Conservation (phyloP, 1,140 invertebrate genomes). For the Vanessa tameamea region DNA sequence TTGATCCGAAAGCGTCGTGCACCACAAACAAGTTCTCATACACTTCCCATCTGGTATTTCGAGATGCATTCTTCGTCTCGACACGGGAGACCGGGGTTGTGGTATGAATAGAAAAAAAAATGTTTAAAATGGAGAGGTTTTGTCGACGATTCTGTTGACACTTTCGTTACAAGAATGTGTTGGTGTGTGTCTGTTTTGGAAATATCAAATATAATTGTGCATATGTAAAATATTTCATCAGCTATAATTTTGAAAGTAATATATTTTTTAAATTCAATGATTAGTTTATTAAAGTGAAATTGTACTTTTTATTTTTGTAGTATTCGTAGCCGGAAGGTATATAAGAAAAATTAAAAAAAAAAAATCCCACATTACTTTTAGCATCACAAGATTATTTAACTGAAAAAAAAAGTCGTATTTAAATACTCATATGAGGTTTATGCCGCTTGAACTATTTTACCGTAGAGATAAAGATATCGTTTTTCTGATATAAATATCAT, state of each 20-base stretch:
- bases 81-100: constrained; percentile 49
- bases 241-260: too few relatives aligned
- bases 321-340: too few relatives aligned
- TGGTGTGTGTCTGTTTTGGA: not conserved
- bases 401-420: too few relatives aligned
- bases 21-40: constrained; percentile 42
- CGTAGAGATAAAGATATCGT: not conserved
- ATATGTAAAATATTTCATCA: too few relatives aligned
- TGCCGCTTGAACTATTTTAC: not conserved
- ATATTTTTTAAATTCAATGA: too few relatives aligned
- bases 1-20: constrained; percentile 16
- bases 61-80: constrained; percentile 40
- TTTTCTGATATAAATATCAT: not conserved
- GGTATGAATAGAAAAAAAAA: constrained; percentile 50
- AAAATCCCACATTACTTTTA: too few relatives aligned
- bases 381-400: too few relatives aligned
- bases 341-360: too few relatives aligned
- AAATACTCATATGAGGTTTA: too few relatives aligned
- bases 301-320: too few relatives aligned
- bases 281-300: too few relatives aligned
- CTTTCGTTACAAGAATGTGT: not conserved
- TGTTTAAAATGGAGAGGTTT: constrained; percentile 13
- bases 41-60: constrained; percentile 35
- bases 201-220: too few relatives aligned
- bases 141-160: constrained; percentile 12